phyloP scores from a whole-genome alignment of 2,797 vertebrate species.

The Parambassis ranga region DNA sequence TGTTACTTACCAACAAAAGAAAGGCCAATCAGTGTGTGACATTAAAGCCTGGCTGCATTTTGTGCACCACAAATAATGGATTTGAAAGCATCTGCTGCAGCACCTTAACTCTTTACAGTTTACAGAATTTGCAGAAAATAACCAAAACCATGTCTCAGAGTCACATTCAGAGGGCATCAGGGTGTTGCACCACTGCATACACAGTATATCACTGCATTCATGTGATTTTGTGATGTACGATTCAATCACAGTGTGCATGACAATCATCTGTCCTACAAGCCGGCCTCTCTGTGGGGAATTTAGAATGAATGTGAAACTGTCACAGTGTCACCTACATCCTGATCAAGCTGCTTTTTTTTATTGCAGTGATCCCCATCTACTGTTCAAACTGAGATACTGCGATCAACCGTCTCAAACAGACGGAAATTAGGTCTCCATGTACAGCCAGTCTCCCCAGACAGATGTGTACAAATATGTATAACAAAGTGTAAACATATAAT shows the following conservation, averaged over 20 bases:
- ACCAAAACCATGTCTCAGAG: conserved; percentile 4
- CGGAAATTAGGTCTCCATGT: conserved; percentile 57
- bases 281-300: conserved; percentile 44
- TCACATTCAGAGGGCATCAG: neutral
- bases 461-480: neutral
- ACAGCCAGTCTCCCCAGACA: neutral
- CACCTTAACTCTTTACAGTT: conserved; percentile 15
- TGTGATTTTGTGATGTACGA: neutral
- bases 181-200: no score
- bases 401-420: conserved; percentile 22
- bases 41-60: conserved; percentile 63
- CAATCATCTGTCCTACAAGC: conserved; percentile 43
- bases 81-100: conserved; percentile 53
- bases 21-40: conserved; percentile 48
- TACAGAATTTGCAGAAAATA: neutral
- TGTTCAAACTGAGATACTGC: conserved; percentile 76
- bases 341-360: conserved; percentile 65
- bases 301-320: conserved; percentile 60
- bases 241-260: conserved; percentile 20
- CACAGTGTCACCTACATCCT: conserved; percentile 66
- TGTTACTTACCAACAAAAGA: conserved; percentile 43
- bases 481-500: neutral
- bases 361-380: conserved; percentile 80
- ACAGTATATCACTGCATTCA: neutral
- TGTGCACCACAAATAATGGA: conserved; percentile 55